Evolutionary conservation across 2,888 invertebrate genomes (phyloP), one percentile per base, ranked within the genome.

Genomic region (Mycalesis mineus): DNA sequence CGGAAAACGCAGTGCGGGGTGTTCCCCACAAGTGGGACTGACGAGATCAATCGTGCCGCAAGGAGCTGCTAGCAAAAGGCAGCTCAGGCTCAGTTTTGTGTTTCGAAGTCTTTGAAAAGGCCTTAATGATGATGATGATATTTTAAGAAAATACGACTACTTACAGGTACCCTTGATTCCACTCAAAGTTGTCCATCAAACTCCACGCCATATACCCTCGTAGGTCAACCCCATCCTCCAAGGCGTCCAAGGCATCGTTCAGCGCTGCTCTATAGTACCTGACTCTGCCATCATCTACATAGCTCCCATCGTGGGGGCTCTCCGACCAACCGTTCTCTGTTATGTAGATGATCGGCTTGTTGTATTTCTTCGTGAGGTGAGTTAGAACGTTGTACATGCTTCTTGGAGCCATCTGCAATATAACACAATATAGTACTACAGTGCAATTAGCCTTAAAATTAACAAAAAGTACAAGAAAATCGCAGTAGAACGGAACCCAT

Each of bases 181-280:
- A 93, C 72, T 93, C 93, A 65, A 93, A 92, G 71, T 92, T 93
- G 67, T 94, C 94, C 81, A 93, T 83, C 4, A 93, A 75, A 60
- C 91, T 91, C 92, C 93, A 93, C 1, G 90, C 90, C 62, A 91
- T 91, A 72, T 92, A 93, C 0, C 91, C 92, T 51, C 73, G 77
- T 0, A 91, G 76, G 29, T 85, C 75, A 15, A 89, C 82, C 0
- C 88, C 89, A 22, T 82, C 88, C 5, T 89, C 84, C n/a, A 91
- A 65, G 0, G 82, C 75, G 37, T 90, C 78, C 28, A 91, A 65
- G 0, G 85, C 72, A 57, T 81, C 84, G 41, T 83, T 78, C 57
- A 91, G 68, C 8, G 91, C 84, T 0, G 77, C 76, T 61, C 88
- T 75, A 54, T 85, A 78, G 72, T 89, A 91, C 0, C 66, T 58